Base-by-base conservation (phyloP, 2,888 invertebrate genomes). In the Isoperla grammatica region DNA sequence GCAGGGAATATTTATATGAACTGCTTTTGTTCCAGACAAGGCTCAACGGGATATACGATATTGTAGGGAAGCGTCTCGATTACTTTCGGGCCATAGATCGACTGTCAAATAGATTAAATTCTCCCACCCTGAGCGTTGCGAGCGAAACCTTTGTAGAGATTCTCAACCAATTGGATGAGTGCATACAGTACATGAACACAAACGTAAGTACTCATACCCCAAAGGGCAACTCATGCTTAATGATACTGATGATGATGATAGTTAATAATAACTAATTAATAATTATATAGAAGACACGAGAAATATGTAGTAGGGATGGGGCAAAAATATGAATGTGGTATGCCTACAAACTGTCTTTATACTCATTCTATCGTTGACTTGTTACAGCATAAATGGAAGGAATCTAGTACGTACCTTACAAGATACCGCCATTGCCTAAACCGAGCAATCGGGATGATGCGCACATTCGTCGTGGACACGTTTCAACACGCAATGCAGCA, bases 21-120 rank as follows among this genome's bases (percentile, higher is more conserved):
- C n/a, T 37, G 23, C 35, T 2, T 37, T 13, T 59, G 60, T 71
- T 72, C 56, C 71, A 95, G 77, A 86, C 85, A 55, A 84, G 87
- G 67, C 78, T 97, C 6, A 89, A 90, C 67, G 82, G 82, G 65
- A 85, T 90, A 63, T 89, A 89, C 64, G 86, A 88, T 63, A 86
- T 86, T 59, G 87, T 97, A 57, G 87, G 87, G 54, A 83, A 86
- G 59, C 86, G 88, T 64, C 74, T 96, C 4, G 85, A 87, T 50
- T 91, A 90, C 72, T 97, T 96, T 72, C 88, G 87, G 59, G 89
- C 91, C 73, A 85, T 92, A 4, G 91, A 92, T 65, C 80, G 84
- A 56, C 78, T 93, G 11, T 83, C 87, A n/a, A 87, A 91, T 72
- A 82, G 90, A 60, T 76, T 95, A 5, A 86, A 83, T 68, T 88